phyloP scores from a whole-genome alignment of 2,113 vertebrate genomes.

The Dasypus novemcinctus region DNA sequence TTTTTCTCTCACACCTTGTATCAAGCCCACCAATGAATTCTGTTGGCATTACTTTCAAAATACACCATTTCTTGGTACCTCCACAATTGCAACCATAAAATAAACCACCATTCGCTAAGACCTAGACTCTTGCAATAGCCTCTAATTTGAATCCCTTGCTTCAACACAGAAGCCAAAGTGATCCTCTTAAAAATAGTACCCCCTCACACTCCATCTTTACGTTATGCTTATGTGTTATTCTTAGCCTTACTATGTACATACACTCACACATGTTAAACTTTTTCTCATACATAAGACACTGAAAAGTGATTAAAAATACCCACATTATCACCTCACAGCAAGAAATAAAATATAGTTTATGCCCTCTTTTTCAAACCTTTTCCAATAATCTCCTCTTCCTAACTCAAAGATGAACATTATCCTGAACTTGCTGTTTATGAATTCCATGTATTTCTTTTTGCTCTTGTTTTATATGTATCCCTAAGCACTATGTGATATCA shows the following conservation, averaged over 20 bases:
- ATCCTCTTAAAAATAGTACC: neutral
- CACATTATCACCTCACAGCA: neutral
- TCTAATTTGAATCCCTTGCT: neutral
- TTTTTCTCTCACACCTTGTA: neutral
- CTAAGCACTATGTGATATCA: neutral
- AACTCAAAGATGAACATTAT: neutral
- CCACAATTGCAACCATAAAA: accelerated
- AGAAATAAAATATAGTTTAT: neutral
- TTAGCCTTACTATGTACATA: no score
- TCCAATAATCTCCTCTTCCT: neutral
- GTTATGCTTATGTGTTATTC: no score
- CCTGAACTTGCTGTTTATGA: neutral
- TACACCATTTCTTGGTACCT: neutral
- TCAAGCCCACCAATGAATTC: neutral
- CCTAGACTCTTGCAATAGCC: neutral
- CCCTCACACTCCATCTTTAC: neutral
- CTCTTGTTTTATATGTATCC: neutral
- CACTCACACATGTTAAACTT: no score
- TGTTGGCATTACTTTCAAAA: neutral
- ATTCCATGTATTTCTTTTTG: neutral
- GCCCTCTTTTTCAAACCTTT: neutral
- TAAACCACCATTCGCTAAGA: neutral
- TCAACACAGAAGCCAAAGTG: neutral
- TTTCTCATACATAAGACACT: neutral
- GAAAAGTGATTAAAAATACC: neutral